Conservation (phyloP, 2,888 invertebrate genomes). For the Synergus japonicus region DNA sequence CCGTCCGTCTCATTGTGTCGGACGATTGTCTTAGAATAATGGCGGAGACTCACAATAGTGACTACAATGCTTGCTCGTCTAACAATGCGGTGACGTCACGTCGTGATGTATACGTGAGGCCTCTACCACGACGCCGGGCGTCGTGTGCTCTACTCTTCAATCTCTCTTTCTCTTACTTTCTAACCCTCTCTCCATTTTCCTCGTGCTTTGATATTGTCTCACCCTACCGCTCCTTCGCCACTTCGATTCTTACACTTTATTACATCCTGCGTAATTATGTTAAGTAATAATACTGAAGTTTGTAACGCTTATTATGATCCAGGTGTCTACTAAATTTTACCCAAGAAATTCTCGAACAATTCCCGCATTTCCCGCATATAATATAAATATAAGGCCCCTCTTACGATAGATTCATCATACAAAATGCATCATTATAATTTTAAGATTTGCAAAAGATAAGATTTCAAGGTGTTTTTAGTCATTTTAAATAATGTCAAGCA, state of each 20-base stretch:
- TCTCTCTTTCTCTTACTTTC: constrained; percentile 49
- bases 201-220: not conserved
- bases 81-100: constrained; percentile 77
- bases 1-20: constrained; percentile 77
- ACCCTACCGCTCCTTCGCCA: constrained; percentile 8
- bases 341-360: no score
- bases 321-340: no score
- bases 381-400: no score
- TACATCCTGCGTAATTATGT: not conserved
- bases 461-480: no score
- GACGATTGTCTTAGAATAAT: constrained; percentile 78
- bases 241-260: not conserved
- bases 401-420: no score
- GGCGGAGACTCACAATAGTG: constrained; percentile 78
- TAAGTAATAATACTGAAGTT: not conserved
- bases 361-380: no score
- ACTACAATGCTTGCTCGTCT: constrained; percentile 78
- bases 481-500: no score
- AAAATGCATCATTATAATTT: no score
- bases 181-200: constrained; percentile 41
- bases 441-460: no score
- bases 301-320: no score
- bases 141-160: constrained; percentile 67
- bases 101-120: constrained; percentile 72
- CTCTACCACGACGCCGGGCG: constrained; percentile 62